Evolutionary conservation across 2,888 invertebrate genomes (phyloP), one percentile per base, ranked within the genome.

Genomic region (Mycogona germanica): DNA sequence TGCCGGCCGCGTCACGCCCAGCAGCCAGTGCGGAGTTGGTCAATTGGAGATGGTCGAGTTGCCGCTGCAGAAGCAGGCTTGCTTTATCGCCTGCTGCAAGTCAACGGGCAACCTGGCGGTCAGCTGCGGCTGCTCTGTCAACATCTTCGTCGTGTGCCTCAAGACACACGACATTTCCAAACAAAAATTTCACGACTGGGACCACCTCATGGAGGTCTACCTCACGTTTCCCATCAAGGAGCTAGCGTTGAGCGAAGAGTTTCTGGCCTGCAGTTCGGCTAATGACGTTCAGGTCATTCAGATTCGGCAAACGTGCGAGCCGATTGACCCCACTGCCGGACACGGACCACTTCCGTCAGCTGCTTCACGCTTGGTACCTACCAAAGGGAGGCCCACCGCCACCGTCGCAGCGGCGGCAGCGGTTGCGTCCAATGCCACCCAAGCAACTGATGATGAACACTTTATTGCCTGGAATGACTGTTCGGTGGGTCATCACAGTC

Each of bases 1-100:
- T 55, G 84, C 84, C 2, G 84, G 83, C 1, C 72, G 81, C 62
- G 82, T 82, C 1, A 84, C 83, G 12, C 83, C 83, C 0, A 81
- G 81, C 48, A 75, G 77, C 9, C 73, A 80, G 56, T 74, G 77
- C 1, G 75, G 78, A 60, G 74, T 78, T 55, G 58, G 58, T 26
- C 62, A 28, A 56, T 72, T 81, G 50, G 82, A 84, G 68, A 82
- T 84, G 73, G 82, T 85, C 58, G 84, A 84, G 66, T 69, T 85
- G 44, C 84, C 83, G 0, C 68, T 81, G 3, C 75, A 74, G 53
- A 66, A 71, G 38, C 74, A 78, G 47, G 79, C 82, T n/a, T 56
- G 61, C 35, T 61, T 59, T 51, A 63, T 68, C 32, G 56, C 64
- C 32, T 60, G 64, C 35, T 68, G 68, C 55, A 61, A 63, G 46